Conservation (phyloP, 2,113 vertebrate genomes). For the Psophia crepitans region DNA sequence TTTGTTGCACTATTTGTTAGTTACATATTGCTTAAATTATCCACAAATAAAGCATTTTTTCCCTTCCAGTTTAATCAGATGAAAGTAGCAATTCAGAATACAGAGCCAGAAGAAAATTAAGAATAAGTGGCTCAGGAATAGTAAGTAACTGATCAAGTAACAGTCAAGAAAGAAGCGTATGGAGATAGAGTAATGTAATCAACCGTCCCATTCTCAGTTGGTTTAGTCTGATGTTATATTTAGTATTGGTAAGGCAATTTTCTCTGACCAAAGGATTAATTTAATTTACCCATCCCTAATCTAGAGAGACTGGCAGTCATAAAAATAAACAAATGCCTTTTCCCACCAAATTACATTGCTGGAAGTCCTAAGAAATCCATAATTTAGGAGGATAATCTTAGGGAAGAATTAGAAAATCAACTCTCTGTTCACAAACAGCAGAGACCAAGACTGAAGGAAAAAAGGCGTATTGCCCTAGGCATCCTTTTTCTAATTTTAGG, state of each 20-base stretch:
- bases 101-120: neutral
- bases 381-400: neutral
- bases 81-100: neutral
- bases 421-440: slow-evolving; percentile 14
- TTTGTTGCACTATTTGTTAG: neutral
- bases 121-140: neutral
- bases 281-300: neutral
- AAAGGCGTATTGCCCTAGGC: neutral
- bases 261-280: neutral
- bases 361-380: neutral
- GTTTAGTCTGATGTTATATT: neutral
- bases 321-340: slow-evolving; percentile 30
- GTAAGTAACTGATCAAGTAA: neutral
- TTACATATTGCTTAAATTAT: neutral
- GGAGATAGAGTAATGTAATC: neutral
- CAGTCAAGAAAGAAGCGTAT: neutral
- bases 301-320: neutral
- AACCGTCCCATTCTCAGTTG: neutral
- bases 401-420: slow-evolving; percentile 1
- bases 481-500: slow-evolving; percentile 31
- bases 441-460: neutral
- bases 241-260: neutral
- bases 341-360: neutral
- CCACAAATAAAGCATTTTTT: neutral
- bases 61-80: neutral